Percentiles rank a stretch among this genome's conserved stretches.
Conservation (phyloP, 2,888 invertebrate species). For the Graphium colonna region DNA sequence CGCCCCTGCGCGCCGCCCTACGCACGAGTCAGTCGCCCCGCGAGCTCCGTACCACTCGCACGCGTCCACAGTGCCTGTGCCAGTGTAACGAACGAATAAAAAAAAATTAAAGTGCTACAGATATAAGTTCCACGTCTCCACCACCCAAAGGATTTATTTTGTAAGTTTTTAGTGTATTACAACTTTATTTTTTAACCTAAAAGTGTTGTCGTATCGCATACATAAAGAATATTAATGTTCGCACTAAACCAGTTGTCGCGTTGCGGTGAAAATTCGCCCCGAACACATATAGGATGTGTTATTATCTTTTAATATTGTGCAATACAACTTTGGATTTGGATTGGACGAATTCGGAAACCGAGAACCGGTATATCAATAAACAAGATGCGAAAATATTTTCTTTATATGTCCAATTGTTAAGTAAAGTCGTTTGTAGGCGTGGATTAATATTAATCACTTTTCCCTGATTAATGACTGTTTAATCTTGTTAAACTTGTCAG, state of each 20-base stretch:
- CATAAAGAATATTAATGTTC: too few species aligned
- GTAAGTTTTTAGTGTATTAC: slow-evolving; percentile 9
- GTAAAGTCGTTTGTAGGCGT: too few species aligned
- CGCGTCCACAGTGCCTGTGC: slow-evolving; percentile 36
- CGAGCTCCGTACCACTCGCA: slow-evolving; percentile 43
- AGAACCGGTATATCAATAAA: neutral
- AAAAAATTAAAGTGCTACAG: slow-evolving; percentile 4
- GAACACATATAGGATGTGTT: too few species aligned
- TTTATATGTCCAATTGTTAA: too few species aligned
- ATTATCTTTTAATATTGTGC: neutral
- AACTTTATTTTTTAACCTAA: neutral
- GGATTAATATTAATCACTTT: too few species aligned
- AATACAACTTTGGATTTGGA: neutral
- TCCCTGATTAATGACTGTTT: too few species aligned
- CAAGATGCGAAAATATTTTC: neutral
- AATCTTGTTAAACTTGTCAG: too few species aligned
- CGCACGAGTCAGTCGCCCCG: slow-evolving; percentile 44
- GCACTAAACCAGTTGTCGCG: too few species aligned
- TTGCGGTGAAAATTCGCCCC: too few species aligned
- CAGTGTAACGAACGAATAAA: slow-evolving; percentile 4
- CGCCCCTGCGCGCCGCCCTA: slow-evolving; percentile 31
- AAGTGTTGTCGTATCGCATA: neutral
- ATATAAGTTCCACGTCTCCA: neutral
- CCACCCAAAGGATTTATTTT: slow-evolving; percentile 2
- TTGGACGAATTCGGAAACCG: neutral